phyloP scores from a whole-genome alignment of 2,888 invertebrate genomes.

The Anthrax anthrax region DNA sequence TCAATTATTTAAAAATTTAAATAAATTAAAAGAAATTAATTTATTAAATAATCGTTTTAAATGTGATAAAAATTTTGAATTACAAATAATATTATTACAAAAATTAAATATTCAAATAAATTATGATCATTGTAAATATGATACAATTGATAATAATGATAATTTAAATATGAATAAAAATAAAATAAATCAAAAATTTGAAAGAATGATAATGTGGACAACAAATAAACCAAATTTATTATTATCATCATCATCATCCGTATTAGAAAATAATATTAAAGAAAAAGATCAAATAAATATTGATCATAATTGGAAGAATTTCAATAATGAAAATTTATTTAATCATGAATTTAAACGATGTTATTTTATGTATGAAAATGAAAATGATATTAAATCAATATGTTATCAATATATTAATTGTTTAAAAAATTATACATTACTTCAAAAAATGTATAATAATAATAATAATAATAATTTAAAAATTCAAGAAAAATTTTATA shows the following conservation, averaged over 20 bases:
- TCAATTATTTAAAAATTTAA: constrained; percentile 37
- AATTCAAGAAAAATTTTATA: too few species aligned
- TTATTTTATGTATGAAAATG: background rate
- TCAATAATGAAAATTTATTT: background rate
- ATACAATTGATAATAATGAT: constrained; percentile 4
- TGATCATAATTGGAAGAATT: constrained; percentile 7
- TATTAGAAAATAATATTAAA: too few species aligned
- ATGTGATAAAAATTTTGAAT: constrained; percentile 36
- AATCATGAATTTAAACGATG: background rate
- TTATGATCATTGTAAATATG: constrained; percentile 19
- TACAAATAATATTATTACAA: background rate
- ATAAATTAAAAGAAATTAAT: constrained; percentile 38
- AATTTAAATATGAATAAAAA: too few species aligned
- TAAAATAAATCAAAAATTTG: constrained; percentile 15
- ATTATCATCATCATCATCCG: constrained; percentile 1
- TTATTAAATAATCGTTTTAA: constrained; percentile 42
- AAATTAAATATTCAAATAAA: constrained; percentile 13
- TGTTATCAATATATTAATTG: constrained; percentile 6
- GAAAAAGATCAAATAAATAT: constrained; percentile 11
- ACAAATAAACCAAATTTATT: background rate
- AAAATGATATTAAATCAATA: background rate
- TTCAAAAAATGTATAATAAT: background rate
- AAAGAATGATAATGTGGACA: constrained; percentile 19
- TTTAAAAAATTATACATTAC: background rate
- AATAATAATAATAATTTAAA: too few species aligned